Evolutionary conservation across 2,888 invertebrate species (phyloP).

Genomic region (Trachelus tabidus): DNA sequence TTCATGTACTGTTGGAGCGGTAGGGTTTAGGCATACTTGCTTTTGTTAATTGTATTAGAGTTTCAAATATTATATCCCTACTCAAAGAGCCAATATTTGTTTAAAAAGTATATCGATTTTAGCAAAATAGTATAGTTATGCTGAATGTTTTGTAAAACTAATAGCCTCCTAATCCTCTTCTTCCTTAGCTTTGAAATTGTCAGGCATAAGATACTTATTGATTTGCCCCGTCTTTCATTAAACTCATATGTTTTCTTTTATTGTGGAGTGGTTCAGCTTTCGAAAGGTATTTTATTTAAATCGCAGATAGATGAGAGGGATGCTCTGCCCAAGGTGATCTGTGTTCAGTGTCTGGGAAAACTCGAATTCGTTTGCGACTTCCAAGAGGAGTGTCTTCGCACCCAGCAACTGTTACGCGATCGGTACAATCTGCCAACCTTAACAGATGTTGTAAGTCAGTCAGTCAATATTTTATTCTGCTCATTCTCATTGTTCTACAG

Average conservation of each 20-base stretch:
- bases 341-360: constrained; percentile 64
- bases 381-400: constrained; percentile 65
- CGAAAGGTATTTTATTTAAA: constrained; percentile 49
- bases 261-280: neutral
- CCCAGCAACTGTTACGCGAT: constrained; percentile 62
- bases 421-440: constrained; percentile 61
- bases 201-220: neutral
- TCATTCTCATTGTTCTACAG: constrained; percentile 3
- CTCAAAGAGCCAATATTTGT: neutral
- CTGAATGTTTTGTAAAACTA: neutral
- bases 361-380: constrained; percentile 66
- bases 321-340: constrained; percentile 64
- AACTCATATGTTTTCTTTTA: neutral
- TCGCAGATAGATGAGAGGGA: constrained; percentile 64
- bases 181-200: neutral
- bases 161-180: neutral
- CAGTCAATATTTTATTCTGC: constrained; percentile 37
- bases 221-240: neutral
- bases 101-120: neutral
- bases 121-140: neutral
- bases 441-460: constrained; percentile 59
- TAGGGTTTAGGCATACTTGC: constrained; percentile 23
- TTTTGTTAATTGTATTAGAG: neutral
- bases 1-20: constrained; percentile 25
- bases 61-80: neutral